A percentile compares a stretch with the other conserved stretches of the same genome.
phyloP scores from a whole-genome alignment of 2,797 vertebrate species.

The Hypotaenidia philippensis region DNA sequence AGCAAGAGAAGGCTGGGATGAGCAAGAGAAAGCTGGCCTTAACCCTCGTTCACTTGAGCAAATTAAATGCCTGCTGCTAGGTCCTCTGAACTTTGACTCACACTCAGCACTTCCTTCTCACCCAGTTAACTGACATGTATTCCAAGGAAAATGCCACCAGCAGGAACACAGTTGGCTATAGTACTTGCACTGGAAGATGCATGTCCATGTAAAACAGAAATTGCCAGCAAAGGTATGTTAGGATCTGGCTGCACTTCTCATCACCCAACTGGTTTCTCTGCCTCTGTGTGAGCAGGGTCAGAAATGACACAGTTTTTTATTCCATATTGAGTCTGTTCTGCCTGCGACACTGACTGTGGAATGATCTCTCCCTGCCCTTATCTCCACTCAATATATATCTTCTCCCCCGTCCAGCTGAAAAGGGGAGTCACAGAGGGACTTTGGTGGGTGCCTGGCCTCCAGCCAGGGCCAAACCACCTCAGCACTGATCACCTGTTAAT shows the following conservation, averaged over 20 bases:
- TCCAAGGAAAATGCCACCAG: neutral
- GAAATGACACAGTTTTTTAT: too few species aligned
- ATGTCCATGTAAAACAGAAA: neutral
- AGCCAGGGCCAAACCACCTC: too few species aligned
- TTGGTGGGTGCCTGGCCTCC: too few species aligned
- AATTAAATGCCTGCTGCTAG: neutral
- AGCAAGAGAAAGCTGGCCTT: neutral
- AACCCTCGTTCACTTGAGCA: neutral
- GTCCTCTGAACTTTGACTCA: neutral
- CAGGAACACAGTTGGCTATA: neutral
- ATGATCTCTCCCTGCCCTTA: too few species aligned
- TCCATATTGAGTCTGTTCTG: too few species aligned
- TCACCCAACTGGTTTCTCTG: too few species aligned
- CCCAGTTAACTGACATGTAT: neutral
- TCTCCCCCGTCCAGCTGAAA: neutral
- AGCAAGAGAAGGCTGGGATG: neutral
- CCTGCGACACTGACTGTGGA: too few species aligned
- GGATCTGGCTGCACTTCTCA: too few species aligned
- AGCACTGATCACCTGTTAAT: fast-evolving
- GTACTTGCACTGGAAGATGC: neutral
- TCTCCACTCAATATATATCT: too few species aligned
- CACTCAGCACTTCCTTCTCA: neutral
- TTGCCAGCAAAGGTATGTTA: neutral
- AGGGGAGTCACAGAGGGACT: too few species aligned
- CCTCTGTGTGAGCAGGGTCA: too few species aligned